Base-by-base conservation (phyloP, 1,140 invertebrate species). In the Drosophila oshimai region DNA sequence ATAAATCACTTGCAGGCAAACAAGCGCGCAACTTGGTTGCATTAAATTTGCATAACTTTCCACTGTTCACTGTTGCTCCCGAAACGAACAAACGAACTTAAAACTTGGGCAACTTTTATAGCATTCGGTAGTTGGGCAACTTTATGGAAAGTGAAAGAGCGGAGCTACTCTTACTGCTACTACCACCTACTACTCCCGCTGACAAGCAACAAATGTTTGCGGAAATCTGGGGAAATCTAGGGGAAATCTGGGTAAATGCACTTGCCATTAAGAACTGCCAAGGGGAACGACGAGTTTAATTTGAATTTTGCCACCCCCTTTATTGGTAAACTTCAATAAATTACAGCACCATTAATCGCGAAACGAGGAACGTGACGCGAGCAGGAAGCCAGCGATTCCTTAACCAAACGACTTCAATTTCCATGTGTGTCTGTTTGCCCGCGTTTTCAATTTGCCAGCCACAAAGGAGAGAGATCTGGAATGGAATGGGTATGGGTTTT, bases 31-130 rank as follows among this genome's bases (percentile, higher is more conserved):
- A 87, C 81, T 86, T 77, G 86, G 76, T 74, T 86, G 81, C 81
- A 81, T 70, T 64, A 80, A 76, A 86, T 87, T 87, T 86, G 81
- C 80, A 86, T 86, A 86, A 86, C 72, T 81, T 76, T 87, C 42
- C 62, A 41, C 62, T 67, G 62, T 67, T 67, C 22, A 47, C 36
- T 18, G 20, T 47, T 37, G n/a, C n/a, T n/a, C n/a, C n/a, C n/a
- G n/a, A n/a, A n/a, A n/a, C n/a, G n/a, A n/a, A n/a, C n/a, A n/a
- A n/a, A n/a, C 75, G 60, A 55, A 54, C 76, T 86, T 87, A 53
- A 87, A 75, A 58, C 71, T 86, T 70, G 42, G 20, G 31, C 29
- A 86, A 75, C 44, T 80, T 73, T 76, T 87, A 80, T 76, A 53
- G 67, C 67, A 69, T 57, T 86, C 65, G 44, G 20, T 61, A 67